Evolutionary conservation across 2,797 vertebrate genomes (phyloP).

Genomic region (Cercopithecus neglectus): DNA sequence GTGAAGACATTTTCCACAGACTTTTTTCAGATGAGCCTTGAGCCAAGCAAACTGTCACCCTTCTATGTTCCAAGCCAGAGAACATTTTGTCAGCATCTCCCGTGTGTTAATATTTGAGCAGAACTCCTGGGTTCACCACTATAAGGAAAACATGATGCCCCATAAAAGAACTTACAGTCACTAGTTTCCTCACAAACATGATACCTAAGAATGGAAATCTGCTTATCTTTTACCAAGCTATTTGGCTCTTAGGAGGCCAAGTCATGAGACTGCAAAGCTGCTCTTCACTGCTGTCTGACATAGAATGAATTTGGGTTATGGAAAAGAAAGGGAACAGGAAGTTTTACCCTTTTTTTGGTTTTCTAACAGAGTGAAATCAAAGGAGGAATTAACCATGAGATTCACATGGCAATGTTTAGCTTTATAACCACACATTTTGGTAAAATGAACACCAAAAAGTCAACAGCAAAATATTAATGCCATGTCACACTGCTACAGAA

Average conservation of each 20-base stretch:
- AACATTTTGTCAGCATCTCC: not conserved
- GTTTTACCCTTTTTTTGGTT: not conserved
- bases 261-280: not conserved
- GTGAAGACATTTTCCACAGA: not conserved
- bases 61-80: not conserved
- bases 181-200: not conserved
- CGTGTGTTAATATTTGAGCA: not conserved
- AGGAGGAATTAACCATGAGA: not conserved
- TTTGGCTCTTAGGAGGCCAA: not conserved
- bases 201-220: not conserved
- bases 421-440: not conserved
- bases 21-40: not conserved
- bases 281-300: not conserved
- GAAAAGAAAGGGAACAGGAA: not conserved
- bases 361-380: not conserved
- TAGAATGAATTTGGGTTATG: not conserved
- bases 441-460: not conserved
- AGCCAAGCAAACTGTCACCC: not conserved
- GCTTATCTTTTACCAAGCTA: not conserved
- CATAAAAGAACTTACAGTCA: not conserved
- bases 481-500: not conserved
- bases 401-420: not conserved
- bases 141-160: not conserved
- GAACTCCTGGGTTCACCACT: not conserved
- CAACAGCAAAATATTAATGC: not conserved